Evolutionary conservation across 2,797 vertebrate species (phyloP), one percentile per base, ranked within the genome.

Genomic region (Syngnathus acus): DNA sequence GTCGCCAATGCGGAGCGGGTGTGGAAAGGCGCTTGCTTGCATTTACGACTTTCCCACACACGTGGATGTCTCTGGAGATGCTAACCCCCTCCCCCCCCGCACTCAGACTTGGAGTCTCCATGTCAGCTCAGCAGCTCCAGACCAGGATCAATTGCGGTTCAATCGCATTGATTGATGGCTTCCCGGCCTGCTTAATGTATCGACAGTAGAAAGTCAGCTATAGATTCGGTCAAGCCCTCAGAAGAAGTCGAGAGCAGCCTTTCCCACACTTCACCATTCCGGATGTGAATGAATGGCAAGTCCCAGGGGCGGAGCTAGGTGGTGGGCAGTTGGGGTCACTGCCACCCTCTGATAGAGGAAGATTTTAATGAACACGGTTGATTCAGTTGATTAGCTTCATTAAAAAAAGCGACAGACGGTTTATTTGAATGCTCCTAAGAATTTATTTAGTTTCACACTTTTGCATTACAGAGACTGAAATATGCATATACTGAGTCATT

Each of bases 111-210:
- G 42, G 60, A 72, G 88, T 78, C 88, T 90, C 87, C 82, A 68
- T 51, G 68, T 76, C 69, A 64, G 71, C 62, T 72, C 60, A 58
- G 65, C 65, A 65, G 73, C 73, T 72, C 75, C 67, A 65, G 71
- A 75, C 73, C 68, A 65, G 80, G 85, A 90, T 88, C 86, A 87
- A 91, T 89, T 76, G 64, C 69, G 53, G 76, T 72, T 91, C 88
- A 64, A 86, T 89, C 79, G 55, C 80, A 86, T 88, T 68, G 88
- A 91, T 70, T 65, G 65, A 82, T 71, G 72, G 82, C 68, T 80
- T 85, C 79, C 80, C 73, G 73, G 78, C 73, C 74, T 78, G 77
- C 78, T 64, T n/a, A 10, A 54, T 21, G 21, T 78, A 82, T 88
- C 78, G 76, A 66, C 77, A 77, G 62, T 47, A 23, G 65, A 11